Percentiles rank a stretch among this genome's conserved stretches.
phyloP scores from a whole-genome alignment of 1,140 invertebrate species.

The Camponotus pennsylvanicus region DNA sequence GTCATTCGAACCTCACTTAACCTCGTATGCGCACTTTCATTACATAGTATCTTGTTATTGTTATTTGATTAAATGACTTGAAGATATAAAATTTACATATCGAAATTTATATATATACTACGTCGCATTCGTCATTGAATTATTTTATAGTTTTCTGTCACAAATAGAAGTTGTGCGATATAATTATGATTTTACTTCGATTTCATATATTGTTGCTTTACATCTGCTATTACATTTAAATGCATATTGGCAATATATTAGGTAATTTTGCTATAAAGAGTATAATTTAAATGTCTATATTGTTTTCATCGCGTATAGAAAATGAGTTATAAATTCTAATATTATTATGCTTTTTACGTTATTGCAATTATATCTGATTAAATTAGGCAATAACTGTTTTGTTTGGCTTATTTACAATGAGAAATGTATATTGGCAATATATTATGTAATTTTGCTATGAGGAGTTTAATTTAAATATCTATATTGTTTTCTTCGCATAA shows the following conservation, averaged over 20 bases:
- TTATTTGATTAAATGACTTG: background rate
- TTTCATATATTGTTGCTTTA: background rate
- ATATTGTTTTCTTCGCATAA: background rate
- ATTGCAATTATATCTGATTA: background rate
- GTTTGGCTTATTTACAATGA: background rate
- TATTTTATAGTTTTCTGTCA: background rate
- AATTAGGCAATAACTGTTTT: background rate
- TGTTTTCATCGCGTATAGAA: background rate
- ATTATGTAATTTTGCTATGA: background rate
- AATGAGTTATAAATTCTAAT: background rate
- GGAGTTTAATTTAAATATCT: background rate
- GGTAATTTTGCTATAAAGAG: background rate
- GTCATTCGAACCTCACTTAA: constrained; percentile 74
- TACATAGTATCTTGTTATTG: constrained; percentile 17
- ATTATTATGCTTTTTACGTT: background rate
- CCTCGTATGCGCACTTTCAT: constrained; percentile 60
- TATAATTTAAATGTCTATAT: background rate
- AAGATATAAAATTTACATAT: background rate
- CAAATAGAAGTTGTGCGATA: background rate
- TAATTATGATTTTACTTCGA: background rate
- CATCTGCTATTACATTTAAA: background rate
- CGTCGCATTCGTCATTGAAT: background rate
- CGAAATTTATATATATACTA: background rate
- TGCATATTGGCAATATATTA: background rate
- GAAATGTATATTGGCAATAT: background rate